Evolutionary conservation across 2,888 invertebrate genomes (phyloP).

Genomic region (Troglohyphantes excavatus): DNA sequence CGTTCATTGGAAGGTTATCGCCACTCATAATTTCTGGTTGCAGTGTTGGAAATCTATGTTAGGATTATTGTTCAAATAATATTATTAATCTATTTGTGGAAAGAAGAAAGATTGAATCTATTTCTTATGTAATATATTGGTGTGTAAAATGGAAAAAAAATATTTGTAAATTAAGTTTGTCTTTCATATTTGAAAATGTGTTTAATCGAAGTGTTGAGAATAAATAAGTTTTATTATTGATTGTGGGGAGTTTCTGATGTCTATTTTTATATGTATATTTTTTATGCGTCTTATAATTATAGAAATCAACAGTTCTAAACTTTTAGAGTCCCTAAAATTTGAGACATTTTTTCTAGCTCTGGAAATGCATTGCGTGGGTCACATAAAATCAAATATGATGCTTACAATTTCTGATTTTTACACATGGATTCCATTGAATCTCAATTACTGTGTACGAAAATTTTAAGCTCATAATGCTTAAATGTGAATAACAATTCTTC

Average conservation of each 20-base stretch:
- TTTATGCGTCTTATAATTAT: no score
- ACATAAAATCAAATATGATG: no score
- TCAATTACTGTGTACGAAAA: no score
- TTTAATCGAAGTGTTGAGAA: conserved; percentile 13
- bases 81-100: background rate
- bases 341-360: no score
- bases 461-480: no score
- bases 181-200: conserved; percentile 43
- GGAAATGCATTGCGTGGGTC: no score
- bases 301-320: no score
- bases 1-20: background rate
- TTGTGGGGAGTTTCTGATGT: background rate
- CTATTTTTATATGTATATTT: no score
- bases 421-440: no score
- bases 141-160: conserved; percentile 6
- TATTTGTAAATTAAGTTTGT: conserved; percentile 17
- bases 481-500: no score
- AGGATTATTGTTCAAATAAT: background rate
- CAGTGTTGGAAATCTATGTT: background rate
- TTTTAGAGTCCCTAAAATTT: no score
- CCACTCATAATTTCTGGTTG: background rate
- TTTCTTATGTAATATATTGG: background rate
- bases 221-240: conserved; percentile 43
- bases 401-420: no score
- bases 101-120: background rate